Conservation (phyloP, 1,140 invertebrate species). For the Dufourea novaeangliae region DNA sequence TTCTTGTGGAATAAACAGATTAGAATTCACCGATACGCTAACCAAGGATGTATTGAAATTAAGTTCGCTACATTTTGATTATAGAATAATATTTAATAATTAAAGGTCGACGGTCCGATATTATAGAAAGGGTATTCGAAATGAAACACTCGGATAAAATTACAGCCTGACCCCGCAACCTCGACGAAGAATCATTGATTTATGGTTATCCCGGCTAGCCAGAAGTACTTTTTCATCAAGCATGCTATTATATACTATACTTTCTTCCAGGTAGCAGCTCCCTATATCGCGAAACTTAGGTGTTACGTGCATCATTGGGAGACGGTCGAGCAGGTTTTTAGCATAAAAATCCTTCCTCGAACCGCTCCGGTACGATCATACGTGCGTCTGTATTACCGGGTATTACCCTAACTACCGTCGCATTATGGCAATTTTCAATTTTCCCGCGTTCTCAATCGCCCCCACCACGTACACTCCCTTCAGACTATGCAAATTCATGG, state of each 20-base stretch:
- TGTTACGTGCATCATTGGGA: conserved; percentile 44
- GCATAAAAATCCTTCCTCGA: conserved; percentile 59
- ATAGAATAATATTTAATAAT: too few species aligned
- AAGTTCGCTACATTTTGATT: too few species aligned
- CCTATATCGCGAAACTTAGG: conserved; percentile 35
- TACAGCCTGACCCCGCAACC: background rate
- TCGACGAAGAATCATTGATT: background rate
- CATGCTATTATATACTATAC: conserved; percentile 34
- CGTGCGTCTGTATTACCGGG: conserved; percentile 52
- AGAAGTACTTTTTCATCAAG: background rate
- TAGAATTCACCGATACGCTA: too few species aligned
- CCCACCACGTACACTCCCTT: conserved; percentile 9
- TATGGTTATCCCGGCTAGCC: too few species aligned
- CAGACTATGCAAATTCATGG: conserved; percentile 7
- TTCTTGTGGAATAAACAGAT: too few species aligned
- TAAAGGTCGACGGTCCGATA: too few species aligned
- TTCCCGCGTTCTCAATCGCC: conserved; percentile 60
- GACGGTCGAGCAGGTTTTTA: conserved; percentile 38
- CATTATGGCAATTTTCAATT: conserved; percentile 69
- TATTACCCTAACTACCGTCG: conserved; percentile 63
- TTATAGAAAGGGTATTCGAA: too few species aligned
- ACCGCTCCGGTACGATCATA: conserved; percentile 52
- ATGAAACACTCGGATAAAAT: too few species aligned
- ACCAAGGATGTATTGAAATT: too few species aligned
- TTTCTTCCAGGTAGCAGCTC: conserved; percentile 14